Base-by-base conservation (phyloP, 2,888 invertebrate genomes). In the Caenorhabditis imperialis region DNA sequence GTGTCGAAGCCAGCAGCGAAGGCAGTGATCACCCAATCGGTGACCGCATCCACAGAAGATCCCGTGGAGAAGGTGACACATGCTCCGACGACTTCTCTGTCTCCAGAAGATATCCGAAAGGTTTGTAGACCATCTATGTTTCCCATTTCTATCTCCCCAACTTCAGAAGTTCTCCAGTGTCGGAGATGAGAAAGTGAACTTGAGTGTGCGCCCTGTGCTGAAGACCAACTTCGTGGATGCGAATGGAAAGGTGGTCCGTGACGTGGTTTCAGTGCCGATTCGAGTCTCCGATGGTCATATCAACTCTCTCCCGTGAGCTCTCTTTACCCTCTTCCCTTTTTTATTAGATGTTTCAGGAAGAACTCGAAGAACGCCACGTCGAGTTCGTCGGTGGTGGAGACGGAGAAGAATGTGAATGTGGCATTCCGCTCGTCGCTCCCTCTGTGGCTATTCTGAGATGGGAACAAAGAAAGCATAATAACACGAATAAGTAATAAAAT, bases 171-270 rank as follows among this genome's bases (percentile, higher is more conserved):
- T 74, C 57, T 45, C 74, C 20, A 60, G 61, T n/a, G 47, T 50
- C 14, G 67, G 61, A 12, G 77, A 82, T 47, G 80, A 81, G 7
- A 77, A 78, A 30, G 77, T 74, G 33, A 81, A 85, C 42, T 81
- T 81, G 55, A 84, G 80, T 23, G 82, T 85, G 18, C 82, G 82
- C 47, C 81, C 85, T 38, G 50, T 81, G 22, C 74, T 85, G 23
- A 83, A 80, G 33, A 85, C 85, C 14, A 85, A 85, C 53, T 82
- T 85, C 22, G 84, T 85, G 16, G 85, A 85, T 58, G 81, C 82
- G 10, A 82, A 82, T 35, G 85, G 85, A 5, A 78, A 80, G 16
- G 75, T 85, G 8, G 78, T 84, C 42, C 75, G 83, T n/a, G 79
- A 84, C 27, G 81, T 85, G 7, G 78, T 77, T 20, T 69, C 78